phyloP scores from a whole-genome alignment of 1,140 invertebrate species.

The Aphidius gifuensis region DNA sequence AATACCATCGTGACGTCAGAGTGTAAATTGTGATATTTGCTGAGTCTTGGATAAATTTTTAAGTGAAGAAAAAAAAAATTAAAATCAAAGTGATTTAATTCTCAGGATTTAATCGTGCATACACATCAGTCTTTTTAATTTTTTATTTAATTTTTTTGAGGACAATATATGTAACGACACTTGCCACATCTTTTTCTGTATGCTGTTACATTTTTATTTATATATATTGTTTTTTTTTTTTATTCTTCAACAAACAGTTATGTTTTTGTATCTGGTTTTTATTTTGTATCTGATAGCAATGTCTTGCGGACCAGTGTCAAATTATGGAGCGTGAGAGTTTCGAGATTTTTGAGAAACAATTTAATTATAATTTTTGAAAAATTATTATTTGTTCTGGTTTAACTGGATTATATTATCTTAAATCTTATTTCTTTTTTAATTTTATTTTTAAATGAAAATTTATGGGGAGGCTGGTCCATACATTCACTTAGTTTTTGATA shows the following conservation, averaged over 20 bases:
- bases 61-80: not conserved
- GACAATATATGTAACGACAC: slow-evolving; percentile 15
- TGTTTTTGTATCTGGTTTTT: not conserved
- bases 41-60: not conserved
- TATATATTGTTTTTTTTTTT: not conserved
- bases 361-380: no score
- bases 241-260: not conserved
- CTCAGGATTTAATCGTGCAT: slow-evolving; percentile 10
- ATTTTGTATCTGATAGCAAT: not conserved
- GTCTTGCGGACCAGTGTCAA: slow-evolving; percentile 40
- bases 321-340: slow-evolving; percentile 50
- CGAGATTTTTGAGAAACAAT: not conserved
- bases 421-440: no score
- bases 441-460: no score
- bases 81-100: not conserved
- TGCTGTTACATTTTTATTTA: not conserved
- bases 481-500: no score
- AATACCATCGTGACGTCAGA: not conserved
- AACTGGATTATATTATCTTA: not conserved
- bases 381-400: not conserved
- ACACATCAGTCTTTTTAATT: slow-evolving; percentile 5
- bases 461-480: no score
- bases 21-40: not conserved
- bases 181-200: slow-evolving; percentile 1
- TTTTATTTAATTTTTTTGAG: slow-evolving; percentile 7